Percentiles rank a stretch among this genome's conserved stretches.
Conservation (phyloP, 2,113 vertebrate species). For the Hucho hucho region DNA sequence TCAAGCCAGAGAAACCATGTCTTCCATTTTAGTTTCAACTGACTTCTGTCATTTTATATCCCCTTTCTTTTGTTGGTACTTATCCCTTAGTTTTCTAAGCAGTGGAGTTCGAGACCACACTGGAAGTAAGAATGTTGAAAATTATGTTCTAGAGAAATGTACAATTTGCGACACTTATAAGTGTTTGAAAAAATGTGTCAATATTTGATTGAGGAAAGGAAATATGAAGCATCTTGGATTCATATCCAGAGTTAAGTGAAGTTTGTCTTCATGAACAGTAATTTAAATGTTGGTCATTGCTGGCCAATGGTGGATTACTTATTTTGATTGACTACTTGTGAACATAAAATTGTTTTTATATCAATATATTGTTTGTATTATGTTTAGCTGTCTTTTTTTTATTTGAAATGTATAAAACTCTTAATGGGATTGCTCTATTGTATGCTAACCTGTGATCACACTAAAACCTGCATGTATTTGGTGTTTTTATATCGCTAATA, state of each 20-base stretch:
- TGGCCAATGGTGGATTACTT: conserved; percentile 69
- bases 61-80: conserved; percentile 6
- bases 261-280: conserved; percentile 34
- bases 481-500: conserved; percentile 50
- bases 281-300: conserved; percentile 63
- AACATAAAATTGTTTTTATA: conserved; percentile 28
- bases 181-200: conserved; percentile 51
- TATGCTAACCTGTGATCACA: conserved; percentile 46
- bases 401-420: conserved; percentile 52
- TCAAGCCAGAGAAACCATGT: conserved; percentile 27
- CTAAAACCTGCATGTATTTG: conserved; percentile 61
- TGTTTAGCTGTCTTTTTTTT: conserved; percentile 48
- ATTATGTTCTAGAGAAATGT: conserved; percentile 9
- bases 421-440: conserved; percentile 47
- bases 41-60: too few relatives aligned
- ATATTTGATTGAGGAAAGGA: conserved; percentile 8
- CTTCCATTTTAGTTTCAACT: neutral
- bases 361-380: conserved; percentile 49
- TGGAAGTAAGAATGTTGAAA: conserved; percentile 1
- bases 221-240: conserved; percentile 8
- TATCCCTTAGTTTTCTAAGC: conserved; percentile 14
- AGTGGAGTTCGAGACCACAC: conserved; percentile 26
- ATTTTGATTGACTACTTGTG: conserved; percentile 34
- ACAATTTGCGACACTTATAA: conserved; percentile 19
- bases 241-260: conserved; percentile 2